Percentiles rank a stretch among this genome's conserved stretches.
Evolutionary conservation across 2,113 vertebrate genomes (phyloP).

Genomic region (Oreochromis aureus): DNA sequence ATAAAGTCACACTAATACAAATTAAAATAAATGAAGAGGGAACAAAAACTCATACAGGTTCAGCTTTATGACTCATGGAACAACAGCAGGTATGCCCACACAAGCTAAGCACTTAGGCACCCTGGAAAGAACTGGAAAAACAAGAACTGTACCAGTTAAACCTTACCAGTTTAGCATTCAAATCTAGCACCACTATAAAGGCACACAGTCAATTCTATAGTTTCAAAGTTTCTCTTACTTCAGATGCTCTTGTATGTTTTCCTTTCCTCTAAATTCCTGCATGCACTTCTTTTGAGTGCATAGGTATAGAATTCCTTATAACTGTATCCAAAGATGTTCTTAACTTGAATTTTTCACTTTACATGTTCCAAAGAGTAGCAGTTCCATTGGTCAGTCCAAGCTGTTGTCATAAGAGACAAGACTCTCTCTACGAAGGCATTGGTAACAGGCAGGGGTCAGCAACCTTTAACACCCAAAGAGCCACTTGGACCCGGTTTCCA

Average conservation of each 20-base stretch:
- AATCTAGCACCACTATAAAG: neutral
- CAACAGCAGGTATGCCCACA: neutral
- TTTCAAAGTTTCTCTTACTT: neutral
- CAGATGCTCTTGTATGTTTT: neutral
- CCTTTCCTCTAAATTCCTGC: neutral
- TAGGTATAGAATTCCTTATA: neutral
- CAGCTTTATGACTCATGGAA: neutral
- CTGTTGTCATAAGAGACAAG: neutral
- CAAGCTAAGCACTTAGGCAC: neutral
- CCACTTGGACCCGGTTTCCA: no score
- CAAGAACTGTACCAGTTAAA: neutral
- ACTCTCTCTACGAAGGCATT: neutral
- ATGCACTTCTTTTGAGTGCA: neutral
- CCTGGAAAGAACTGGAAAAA: neutral
- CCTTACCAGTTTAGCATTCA: neutral
- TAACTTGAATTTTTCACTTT: neutral
- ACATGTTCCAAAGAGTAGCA: neutral
- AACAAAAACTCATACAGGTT: neutral
- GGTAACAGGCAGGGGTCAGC: neutral
- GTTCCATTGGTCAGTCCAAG: neutral
- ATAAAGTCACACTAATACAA: neutral
- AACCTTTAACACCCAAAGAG: no score
- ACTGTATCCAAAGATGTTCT: neutral
- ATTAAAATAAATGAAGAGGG: neutral
- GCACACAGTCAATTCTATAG: neutral